These are phyloP conservation scores for Stomatorhinus ivindoensis DNA, from an alignment of 2,113 vertebrate species.

Conservation along the genomic window DNA sequence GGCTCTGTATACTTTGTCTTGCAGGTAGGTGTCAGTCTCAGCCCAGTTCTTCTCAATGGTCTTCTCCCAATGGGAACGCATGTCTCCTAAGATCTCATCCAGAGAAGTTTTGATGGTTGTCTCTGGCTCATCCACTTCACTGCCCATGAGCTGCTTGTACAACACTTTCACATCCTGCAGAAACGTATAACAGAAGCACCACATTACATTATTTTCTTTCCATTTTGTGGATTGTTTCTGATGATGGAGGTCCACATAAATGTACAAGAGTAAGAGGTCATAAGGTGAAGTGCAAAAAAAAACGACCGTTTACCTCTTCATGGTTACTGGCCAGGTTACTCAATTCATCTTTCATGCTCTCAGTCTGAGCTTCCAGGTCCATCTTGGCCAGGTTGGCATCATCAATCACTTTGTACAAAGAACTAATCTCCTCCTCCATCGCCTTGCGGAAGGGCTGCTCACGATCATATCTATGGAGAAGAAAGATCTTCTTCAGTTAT, in stretches of 20 bases:
- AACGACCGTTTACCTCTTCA: slow-evolving; percentile 67
- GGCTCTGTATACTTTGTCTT: slow-evolving; percentile 65
- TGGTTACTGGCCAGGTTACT: slow-evolving; percentile 68
- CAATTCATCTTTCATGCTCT: slow-evolving; percentile 77
- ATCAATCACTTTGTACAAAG: slow-evolving; percentile 83
- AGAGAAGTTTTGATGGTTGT: slow-evolving; percentile 71
- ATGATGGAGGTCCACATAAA: background rate
- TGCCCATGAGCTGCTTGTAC: slow-evolving; percentile 80
- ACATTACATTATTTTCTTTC: background rate
- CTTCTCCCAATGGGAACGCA: slow-evolving; percentile 84
- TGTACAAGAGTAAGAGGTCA: background rate
- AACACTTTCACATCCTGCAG: slow-evolving; percentile 78
- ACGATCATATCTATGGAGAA: slow-evolving; percentile 71
- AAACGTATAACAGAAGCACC: background rate
- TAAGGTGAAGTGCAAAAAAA: background rate
- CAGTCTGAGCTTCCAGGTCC: slow-evolving; percentile 80
- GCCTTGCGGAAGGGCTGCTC: slow-evolving; percentile 81
- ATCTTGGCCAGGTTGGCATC: slow-evolving; percentile 76
- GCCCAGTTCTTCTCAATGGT: slow-evolving; percentile 73
- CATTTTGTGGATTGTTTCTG: background rate
- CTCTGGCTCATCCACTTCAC: slow-evolving; percentile 71
- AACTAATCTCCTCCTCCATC: slow-evolving; percentile 84
- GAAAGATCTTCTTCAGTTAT: background rate
- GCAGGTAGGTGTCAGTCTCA: slow-evolving; percentile 70
- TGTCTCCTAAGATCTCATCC: slow-evolving; percentile 78